Percentiles rank a stretch among this genome's conserved stretches.
Evolutionary conservation across 2,888 invertebrate genomes (phyloP).

Genomic region (Clivina fossor): DNA sequence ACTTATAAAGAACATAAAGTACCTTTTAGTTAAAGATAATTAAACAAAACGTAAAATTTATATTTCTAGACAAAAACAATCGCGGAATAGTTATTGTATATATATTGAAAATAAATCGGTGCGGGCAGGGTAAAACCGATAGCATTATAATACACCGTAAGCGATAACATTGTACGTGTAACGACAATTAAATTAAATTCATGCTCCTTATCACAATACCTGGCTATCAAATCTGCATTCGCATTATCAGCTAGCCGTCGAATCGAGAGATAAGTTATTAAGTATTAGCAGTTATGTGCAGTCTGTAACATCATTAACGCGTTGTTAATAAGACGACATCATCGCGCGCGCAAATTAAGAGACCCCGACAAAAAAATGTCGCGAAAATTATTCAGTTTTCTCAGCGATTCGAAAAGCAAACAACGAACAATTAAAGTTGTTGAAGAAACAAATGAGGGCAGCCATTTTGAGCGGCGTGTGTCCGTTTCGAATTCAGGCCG

Average conservation of each 20-base stretch:
- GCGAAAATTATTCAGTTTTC: constrained; percentile 34
- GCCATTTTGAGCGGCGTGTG: constrained; percentile 37
- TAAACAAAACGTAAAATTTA: too few species aligned
- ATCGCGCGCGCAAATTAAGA: too few species aligned
- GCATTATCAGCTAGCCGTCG: constrained; percentile 22
- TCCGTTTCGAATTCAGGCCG: constrained; percentile 43
- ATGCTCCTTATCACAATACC: constrained; percentile 26
- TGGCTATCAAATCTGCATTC: constrained; percentile 33
- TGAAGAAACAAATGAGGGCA: constrained; percentile 33
- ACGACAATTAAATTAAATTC: constrained; percentile 30
- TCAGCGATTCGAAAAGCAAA: constrained; percentile 28
- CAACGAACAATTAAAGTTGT: constrained; percentile 27
- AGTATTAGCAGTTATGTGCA: constrained; percentile 5
- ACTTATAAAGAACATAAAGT: too few species aligned
- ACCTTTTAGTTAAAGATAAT: too few species aligned
- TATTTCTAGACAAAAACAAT: too few species aligned
- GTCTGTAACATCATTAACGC: background rate
- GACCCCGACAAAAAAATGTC: constrained; percentile 31
- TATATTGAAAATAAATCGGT: too few species aligned
- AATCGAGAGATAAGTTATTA: constrained; percentile 13
- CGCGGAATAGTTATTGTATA: too few species aligned
- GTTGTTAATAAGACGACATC: background rate
- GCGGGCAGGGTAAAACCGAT: constrained; percentile 16
- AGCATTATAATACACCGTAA: constrained; percentile 8
- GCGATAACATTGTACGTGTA: constrained; percentile 29